Base-by-base conservation (phyloP, 2,113 vertebrate species). In the Amphiprion percula region DNA sequence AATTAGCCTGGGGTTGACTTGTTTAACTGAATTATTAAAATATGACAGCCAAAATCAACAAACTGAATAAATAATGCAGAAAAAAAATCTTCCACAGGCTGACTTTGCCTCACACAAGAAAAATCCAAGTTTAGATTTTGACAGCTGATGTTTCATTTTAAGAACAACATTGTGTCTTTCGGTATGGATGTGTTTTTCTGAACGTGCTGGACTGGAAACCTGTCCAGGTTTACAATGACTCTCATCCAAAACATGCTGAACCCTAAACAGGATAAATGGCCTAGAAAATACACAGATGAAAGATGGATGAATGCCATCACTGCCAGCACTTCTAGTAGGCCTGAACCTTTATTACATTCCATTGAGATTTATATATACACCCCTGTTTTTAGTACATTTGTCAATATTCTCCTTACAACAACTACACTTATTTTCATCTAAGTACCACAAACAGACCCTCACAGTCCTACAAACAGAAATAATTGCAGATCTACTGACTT, bases 311-410 rank as follows among this genome's bases (percentile, higher is more conserved):
- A 64, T 17, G 56, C 50, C 65, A 74, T 17, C 44, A 12, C 44
- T 37, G 15, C 19, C 19, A 28, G 55, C 21, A 11, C 33, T 68
- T 54, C 64, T 5, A 58, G 11, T 30, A 16, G 39, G 44, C 28
- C 19, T 37, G 10, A 63, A 37, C 26, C 30, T 69, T 64, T 58
- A 73, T 77, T 73, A 68, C 19, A 60, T 60, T 60, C 37, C 9
- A 71, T 78, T 82, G 7, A 70, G 64, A 59, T 23, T 55, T 39
- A 77, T 73, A 28, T 33, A n/a, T 19, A 39, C 53, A 55, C 30
- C 33, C 68, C 61, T 53, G 39, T 53, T 19, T 74, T 67, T 63
- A 16, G 21, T n/a, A 50, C 30, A 23, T 65, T 61, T 82, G 14
- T 76, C 16, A 75, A 55, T 74, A 58, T 47, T 66, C 30, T 69